Base-by-base conservation (phyloP, 2,113 vertebrate genomes). In the Fulica atra region DNA sequence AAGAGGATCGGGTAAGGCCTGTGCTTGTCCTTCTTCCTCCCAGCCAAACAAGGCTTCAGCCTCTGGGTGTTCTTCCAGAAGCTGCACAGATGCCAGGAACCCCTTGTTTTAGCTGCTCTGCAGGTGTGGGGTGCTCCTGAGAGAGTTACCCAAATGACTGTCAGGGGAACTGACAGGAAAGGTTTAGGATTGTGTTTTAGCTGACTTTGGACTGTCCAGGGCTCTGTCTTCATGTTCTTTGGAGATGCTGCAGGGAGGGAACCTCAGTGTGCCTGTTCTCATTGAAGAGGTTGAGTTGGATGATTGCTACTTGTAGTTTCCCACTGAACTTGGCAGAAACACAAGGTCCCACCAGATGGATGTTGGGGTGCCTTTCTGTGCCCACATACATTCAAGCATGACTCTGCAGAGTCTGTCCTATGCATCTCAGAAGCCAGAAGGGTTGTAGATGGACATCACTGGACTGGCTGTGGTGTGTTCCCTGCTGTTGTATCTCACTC, bases 1-100 rank as follows among this genome's bases (percentile, higher is more conserved):
- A 99, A 94, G 99, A 99, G 92, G 99, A 99, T 97, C 98, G 99
- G 98, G 99, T 99, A 86, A 94, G 98, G 89, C 92, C 21, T 64
- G 7, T 53, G 44, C 23, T 44, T 73, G 42, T 76, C 60, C 36
- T 78, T 33, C 44, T 36, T 77, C 20, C 54, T 70, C 82, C 38
- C 29, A 86, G 20, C 19, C 23, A 59, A 50, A 44, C 21, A 17
- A 35, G 16, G 16, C 70, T 87, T 70, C 19, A 42, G 44, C 20
- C 40, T 72, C 38, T 90, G 74, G 6, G 8, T 40, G 13, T 56
- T 21, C 25, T 53, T 60, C 42, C 59, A 78, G 35, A 86, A 77
- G 59, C 1, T n/a, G 31, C 0, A 0, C 31, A 46, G 80, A 14
- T 20, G 79, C 10, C 53, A 71, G 42, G 24, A 57, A 40, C 24